Conservation (phyloP, 2,888 invertebrate species). For the Eulithis testata region DNA sequence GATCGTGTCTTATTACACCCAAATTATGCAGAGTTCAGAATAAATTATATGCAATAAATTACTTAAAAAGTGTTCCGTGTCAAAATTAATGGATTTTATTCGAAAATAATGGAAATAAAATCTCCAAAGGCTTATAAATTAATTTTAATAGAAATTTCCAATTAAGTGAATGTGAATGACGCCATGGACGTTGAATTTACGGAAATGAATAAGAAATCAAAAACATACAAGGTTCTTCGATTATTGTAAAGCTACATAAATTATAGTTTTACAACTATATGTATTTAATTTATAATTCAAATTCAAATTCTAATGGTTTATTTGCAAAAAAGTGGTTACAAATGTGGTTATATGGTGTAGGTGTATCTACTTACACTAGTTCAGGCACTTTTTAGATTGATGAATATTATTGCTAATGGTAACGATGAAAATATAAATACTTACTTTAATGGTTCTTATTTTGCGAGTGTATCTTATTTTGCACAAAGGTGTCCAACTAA, state of each 20-base stretch:
- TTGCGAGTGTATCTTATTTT: too few species aligned
- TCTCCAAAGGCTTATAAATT: constrained; percentile 20
- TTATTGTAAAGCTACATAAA: constrained; percentile 12
- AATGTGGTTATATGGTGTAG: neutral
- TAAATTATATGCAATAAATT: constrained; percentile 20
- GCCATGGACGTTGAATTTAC: constrained; percentile 6
- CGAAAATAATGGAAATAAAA: constrained; percentile 28
- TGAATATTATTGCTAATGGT: too few species aligned
- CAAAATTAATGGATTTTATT: constrained; percentile 28
- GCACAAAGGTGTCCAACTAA: too few species aligned
- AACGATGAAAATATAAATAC: too few species aligned
- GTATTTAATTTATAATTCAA: neutral
- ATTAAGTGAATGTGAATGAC: constrained; percentile 11
- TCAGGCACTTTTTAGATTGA: too few species aligned
- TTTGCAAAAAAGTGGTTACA: too few species aligned
- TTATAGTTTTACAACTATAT: constrained; percentile 1
- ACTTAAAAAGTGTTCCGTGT: constrained; percentile 17
- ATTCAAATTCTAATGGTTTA: too few species aligned
- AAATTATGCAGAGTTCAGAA: constrained; percentile 15
- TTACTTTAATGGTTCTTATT: too few species aligned
- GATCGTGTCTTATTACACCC: neutral
- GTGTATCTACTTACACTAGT: too few species aligned
- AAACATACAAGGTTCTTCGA: constrained; percentile 16
- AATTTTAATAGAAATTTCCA: constrained; percentile 16
- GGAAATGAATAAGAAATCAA: constrained; percentile 8